Conservation (phyloP, 2,888 invertebrate genomes). For the Rhagophthalmus giganteus region DNA sequence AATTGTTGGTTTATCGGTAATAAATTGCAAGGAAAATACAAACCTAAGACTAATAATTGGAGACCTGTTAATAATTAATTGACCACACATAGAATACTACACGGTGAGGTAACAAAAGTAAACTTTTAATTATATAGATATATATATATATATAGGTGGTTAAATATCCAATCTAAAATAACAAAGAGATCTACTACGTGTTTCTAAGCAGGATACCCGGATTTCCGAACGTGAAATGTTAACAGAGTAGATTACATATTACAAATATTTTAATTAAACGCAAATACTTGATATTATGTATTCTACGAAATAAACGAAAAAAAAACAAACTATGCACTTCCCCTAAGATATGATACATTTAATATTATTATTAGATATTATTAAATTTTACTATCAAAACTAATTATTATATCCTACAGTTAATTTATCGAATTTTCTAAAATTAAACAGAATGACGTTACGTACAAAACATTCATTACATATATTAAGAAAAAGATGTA, state of each 20-base stretch:
- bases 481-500: constrained; percentile 3
- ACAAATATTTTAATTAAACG: not conserved
- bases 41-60: too few relatives aligned
- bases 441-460: not conserved
- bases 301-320: not conserved
- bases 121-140: not conserved
- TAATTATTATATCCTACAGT: not conserved
- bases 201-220: constrained; percentile 49
- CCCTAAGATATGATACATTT: too few relatives aligned
- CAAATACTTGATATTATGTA: not conserved
- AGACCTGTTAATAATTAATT: too few relatives aligned
- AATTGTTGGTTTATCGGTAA: too few relatives aligned
- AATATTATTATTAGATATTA: too few relatives aligned
- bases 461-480: not conserved
- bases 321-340: too few relatives aligned
- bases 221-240: constrained; percentile 45
- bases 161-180: too few relatives aligned
- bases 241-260: not conserved
- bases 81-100: too few relatives aligned
- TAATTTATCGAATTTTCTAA: not conserved
- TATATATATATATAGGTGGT: too few relatives aligned
- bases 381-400: not conserved
- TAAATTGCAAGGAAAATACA: too few relatives aligned
- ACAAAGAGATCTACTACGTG: too few relatives aligned
- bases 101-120: constrained; percentile 3